These are phyloP conservation scores for Leptinotarsa rubiginosa DNA, from an alignment of 2,888 invertebrate genomes.

Conservation along the genomic window DNA sequence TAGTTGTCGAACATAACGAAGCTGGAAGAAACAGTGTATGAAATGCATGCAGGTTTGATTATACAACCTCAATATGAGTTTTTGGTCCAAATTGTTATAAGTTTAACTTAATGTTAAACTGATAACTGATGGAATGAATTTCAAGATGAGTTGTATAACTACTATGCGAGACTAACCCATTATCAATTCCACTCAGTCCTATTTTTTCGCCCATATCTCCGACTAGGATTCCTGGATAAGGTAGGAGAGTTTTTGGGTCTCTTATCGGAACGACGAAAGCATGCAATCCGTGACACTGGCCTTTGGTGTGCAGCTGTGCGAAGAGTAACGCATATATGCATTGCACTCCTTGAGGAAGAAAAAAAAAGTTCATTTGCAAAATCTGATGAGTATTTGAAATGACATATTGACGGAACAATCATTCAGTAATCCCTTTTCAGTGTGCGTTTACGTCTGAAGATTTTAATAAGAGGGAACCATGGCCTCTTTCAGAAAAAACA, in stretches of 20 bases:
- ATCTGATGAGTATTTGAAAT: too few relatives aligned
- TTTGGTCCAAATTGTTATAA: too few relatives aligned
- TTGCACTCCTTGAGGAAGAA: constrained; percentile 73
- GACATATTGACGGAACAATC: too few relatives aligned
- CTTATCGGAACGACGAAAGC: constrained; percentile 90
- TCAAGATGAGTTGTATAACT: background rate
- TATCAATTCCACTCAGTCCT: constrained; percentile 92
- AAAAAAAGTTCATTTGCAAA: too few relatives aligned
- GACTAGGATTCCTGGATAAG: constrained; percentile 86
- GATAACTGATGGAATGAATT: too few relatives aligned
- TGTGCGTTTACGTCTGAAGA: too few relatives aligned
- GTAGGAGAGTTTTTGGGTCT: constrained; percentile 79
- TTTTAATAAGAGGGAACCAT: too few relatives aligned
- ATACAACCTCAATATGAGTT: too few relatives aligned
- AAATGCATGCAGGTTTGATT: background rate
- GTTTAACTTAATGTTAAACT: too few relatives aligned
- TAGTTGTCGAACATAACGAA: constrained; percentile 90
- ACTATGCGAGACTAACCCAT: constrained; percentile 70
- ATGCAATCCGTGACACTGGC: constrained; percentile 85
- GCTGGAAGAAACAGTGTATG: constrained; percentile 62
- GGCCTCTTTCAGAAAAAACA: too few relatives aligned
- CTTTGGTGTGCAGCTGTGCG: constrained; percentile 89
- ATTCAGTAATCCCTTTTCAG: too few relatives aligned
- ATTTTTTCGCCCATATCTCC: constrained; percentile 95
- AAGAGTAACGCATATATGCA: constrained; percentile 89